Base-by-base conservation (phyloP, 2,888 invertebrate species). In the Ganaspis brasiliensis region DNA sequence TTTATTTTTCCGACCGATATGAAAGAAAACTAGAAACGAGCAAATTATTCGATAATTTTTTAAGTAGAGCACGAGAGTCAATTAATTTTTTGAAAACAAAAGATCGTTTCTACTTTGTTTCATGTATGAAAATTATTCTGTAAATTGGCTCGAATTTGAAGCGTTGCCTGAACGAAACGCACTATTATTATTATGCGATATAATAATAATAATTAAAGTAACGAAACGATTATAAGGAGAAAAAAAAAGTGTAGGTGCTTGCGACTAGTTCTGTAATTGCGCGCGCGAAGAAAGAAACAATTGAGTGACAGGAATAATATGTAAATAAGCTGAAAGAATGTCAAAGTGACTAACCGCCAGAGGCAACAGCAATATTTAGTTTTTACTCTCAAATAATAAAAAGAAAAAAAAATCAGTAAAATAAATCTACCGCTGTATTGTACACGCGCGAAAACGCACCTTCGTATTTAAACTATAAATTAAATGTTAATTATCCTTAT, bases 401-500 rank as follows among this genome's bases (percentile, higher is more conserved):
- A 82, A 84, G 78, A 56, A 74, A 80, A 85, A 83, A 84, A 80
- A 56, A 73, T 77, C 61, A 77, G 76, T 67, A 76, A 82, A 79
- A 75, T 80, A 81, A 79, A 84, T 88, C 84, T 89, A 88, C 86
- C 80, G 81, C 82, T 87, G 87, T 89, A 89, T 84, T 86, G 85
- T 87, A 87, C 86, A 87, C 82, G 82, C 84, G 87, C 85, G 88
- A 87, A 88, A 84, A 85, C 85, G 84, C 85, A 85, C 84, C 83
- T 82, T 89, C 89, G 89, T 90, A 91, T 90, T 88, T 90, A 90
- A 90, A 91, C 87, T 89, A 90, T 90, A 89, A 90, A 90, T 90
- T 89, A 89, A 89, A 89, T 89, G 89, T 90, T 90, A 90, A 91
- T 90, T 91, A 91, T 89, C 89, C 88, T 90, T 89, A 89, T 88